Evolutionary conservation across 1,140 invertebrate species (phyloP).

Genomic region (Zaprionus inermis): DNA sequence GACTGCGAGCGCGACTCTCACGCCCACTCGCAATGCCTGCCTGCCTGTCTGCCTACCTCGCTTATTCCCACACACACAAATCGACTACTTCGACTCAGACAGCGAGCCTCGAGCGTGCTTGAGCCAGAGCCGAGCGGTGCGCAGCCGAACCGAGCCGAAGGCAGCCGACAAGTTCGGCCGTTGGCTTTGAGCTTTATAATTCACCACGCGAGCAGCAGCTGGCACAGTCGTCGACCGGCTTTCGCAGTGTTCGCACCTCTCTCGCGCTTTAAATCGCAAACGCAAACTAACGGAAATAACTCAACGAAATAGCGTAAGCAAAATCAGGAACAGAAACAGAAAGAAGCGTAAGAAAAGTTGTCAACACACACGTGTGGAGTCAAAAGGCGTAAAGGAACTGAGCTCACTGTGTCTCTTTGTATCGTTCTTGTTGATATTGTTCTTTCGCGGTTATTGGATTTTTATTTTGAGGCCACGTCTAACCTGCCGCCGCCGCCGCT

Average conservation of each 20-base stretch:
- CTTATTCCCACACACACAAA: neutral
- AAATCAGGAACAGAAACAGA: neutral
- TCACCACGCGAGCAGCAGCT: constrained; percentile 52
- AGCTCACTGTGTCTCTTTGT: neutral
- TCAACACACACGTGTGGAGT: constrained; percentile 47
- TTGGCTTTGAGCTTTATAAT: constrained; percentile 50
- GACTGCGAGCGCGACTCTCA: neutral
- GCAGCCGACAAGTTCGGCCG: constrained; percentile 12
- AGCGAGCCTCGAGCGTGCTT: neutral
- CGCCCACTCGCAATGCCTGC: neutral
- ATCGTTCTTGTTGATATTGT: constrained; percentile 6
- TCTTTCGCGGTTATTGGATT: constrained; percentile 59
- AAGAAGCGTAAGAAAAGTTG: constrained; percentile 25
- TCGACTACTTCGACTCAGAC: neutral
- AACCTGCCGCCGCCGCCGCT: too few species aligned
- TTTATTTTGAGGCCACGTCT: constrained; percentile 35
- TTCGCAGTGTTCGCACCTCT: constrained; percentile 57
- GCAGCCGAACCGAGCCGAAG: neutral
- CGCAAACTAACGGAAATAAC: constrained; percentile 18
- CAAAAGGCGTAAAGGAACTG: constrained; percentile 7
- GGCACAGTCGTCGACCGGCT: constrained; percentile 73
- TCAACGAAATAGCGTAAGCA: constrained; percentile 37
- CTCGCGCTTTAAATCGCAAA: constrained; percentile 12
- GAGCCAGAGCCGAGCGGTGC: neutral
- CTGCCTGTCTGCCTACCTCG: neutral